Percentiles rank a stretch among this genome's conserved stretches.
phyloP scores from a whole-genome alignment of 2,888 invertebrate species.

The Epistrophe grossulariae region DNA sequence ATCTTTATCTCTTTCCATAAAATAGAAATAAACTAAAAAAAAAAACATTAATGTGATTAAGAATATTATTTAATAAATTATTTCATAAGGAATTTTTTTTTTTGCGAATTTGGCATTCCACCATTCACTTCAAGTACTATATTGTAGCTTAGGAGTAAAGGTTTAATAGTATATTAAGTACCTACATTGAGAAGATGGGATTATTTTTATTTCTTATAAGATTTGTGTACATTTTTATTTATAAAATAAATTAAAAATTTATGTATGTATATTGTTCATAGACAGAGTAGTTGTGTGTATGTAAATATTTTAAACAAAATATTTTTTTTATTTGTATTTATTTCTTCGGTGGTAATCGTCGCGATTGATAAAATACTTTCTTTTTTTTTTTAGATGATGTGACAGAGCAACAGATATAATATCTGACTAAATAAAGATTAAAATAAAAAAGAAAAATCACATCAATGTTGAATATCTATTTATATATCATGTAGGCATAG shows the following conservation, averaged over 20 bases:
- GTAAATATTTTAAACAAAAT: slow-evolving; percentile 40
- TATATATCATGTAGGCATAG: slow-evolving; percentile 44
- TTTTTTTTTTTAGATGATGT: slow-evolving; percentile 21
- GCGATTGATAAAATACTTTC: slow-evolving; percentile 65
- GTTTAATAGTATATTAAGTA: not conserved
- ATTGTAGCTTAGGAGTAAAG: not conserved
- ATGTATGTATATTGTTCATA: slow-evolving; percentile 23
- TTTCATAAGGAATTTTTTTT: slow-evolving; percentile 6
- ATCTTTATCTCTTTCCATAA: slow-evolving; percentile 37
- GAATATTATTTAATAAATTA: not conserved
- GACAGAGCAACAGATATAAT: not conserved
- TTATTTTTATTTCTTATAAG: not conserved
- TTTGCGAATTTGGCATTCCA: slow-evolving; percentile 19
- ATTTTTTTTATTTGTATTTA: slow-evolving; percentile 29
- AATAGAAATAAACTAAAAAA: slow-evolving; percentile 13
- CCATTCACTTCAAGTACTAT: not conserved
- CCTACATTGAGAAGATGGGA: not conserved
- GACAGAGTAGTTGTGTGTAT: slow-evolving; percentile 3
- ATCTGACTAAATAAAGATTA: not conserved
- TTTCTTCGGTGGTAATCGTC: slow-evolving; percentile 71
- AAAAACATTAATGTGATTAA: slow-evolving; percentile 25
- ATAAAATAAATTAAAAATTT: slow-evolving; percentile 5
- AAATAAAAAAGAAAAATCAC: not conserved
- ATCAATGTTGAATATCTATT: slow-evolving; percentile 6
- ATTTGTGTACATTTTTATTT: slow-evolving; percentile 5